phyloP scores from a whole-genome alignment of 2,113 vertebrate species.

The Ariopsis seemanni region DNA sequence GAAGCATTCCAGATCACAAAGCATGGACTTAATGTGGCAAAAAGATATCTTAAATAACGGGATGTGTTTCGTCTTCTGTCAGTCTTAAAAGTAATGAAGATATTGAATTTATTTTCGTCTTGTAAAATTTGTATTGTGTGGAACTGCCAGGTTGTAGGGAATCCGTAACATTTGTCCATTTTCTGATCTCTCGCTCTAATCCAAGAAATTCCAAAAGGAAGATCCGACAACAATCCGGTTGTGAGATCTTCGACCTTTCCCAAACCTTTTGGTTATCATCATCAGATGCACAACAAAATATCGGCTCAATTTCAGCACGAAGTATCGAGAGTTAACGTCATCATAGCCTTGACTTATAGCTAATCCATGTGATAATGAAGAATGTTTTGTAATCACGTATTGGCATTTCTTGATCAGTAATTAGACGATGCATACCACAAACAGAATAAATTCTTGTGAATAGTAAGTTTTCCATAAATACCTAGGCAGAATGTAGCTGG shows the following conservation, averaged over 20 bases:
- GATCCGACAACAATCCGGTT: not conserved
- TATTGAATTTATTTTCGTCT: conserved; percentile 30
- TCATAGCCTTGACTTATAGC: no score
- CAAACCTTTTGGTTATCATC: not conserved
- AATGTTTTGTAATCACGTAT: not conserved
- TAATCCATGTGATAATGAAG: not conserved
- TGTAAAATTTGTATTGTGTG: not conserved
- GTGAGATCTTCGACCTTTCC: not conserved
- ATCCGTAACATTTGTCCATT: not conserved
- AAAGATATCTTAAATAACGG: not conserved
- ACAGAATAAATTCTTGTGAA: not conserved
- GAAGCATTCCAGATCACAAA: conserved; percentile 35
- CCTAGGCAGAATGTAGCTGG: not conserved
- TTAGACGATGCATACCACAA: not conserved
- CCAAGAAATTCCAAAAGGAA: no score
- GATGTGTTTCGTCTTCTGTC: conserved; percentile 18
- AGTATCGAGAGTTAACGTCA: not conserved
- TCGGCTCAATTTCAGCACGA: not conserved
- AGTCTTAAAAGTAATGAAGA: conserved; percentile 3
- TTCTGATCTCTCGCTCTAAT: not conserved
- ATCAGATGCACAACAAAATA: not conserved
- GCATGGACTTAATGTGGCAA: conserved; percentile 44
- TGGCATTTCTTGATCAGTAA: not conserved
- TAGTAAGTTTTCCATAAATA: not conserved
- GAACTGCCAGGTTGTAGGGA: not conserved